Evolutionary conservation across 2,797 vertebrate genomes (phyloP), one percentile per base, ranked within the genome.

Genomic region (Sylvilagus floridanus): DNA sequence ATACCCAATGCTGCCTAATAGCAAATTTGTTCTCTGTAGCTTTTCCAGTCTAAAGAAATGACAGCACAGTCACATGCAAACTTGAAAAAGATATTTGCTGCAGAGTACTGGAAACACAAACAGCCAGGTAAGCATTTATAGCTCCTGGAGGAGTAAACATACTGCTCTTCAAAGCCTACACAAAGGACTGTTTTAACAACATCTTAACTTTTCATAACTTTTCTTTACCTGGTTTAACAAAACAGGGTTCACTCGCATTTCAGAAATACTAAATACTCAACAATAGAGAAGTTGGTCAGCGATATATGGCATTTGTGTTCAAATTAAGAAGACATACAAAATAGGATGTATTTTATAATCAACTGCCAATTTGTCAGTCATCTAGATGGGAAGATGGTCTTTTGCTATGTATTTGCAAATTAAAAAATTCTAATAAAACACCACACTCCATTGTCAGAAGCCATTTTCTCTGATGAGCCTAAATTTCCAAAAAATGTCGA

Each of bases 1-100:
- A 65, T 26, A 63, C 5, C 60, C 63, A 82, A 13, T 78, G 62
- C 37, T 83, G 50, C 24, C 65, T 66, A 22, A 14, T 11, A 73
- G 66, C 12, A 24, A 66, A 84, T 28, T 32, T 68, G 7, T 75
- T 93, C n/a, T 84, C 54, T 92, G 50, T 47, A 76, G n/a, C 5
- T 91, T 52, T 79, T 84, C 65, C 14, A 83, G 16, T 50, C 17
- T 52, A 88, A 89, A 86, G 79, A 94, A 96, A 89, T 24, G 42
- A 60, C 26, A 47, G 24, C 50, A 28, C 13, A 71, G 28, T 28
- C 52, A 82, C 54, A 54, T 7, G 57, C 19, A 88, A 93, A 78
- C 28, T 93, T 30, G 50, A 91, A 91, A 88, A 76, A 30, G 11
- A 7, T 71, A 26, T 37, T 65, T 77, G 76, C 26, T 71, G 54